Conservation (phyloP, 1,140 invertebrate species). For the Polypedilum pembai region DNA sequence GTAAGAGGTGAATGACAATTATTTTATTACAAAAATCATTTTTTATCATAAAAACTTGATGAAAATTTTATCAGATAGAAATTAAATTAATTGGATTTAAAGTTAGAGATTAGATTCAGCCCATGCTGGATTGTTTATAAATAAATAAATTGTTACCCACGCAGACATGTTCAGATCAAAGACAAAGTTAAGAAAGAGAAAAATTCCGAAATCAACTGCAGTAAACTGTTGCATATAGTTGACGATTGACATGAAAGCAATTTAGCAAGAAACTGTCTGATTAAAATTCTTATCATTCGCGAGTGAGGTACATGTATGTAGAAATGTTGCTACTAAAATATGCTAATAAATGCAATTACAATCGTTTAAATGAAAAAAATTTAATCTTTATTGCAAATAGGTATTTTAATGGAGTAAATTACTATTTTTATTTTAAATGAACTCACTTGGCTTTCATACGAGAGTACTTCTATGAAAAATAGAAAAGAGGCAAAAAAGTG, state of each 20-base stretch:
- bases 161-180: background rate
- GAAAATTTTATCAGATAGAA: too few species aligned
- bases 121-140: too few species aligned
- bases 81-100: too few species aligned
- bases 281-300: slow-evolving; percentile 25
- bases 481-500: background rate
- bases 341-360: too few species aligned
- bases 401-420: slow-evolving; percentile 7
- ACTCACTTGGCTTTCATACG: too few species aligned
- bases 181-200: background rate
- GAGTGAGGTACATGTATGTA: too few species aligned
- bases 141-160: background rate
- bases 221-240: background rate
- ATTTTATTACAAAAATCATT: too few species aligned
- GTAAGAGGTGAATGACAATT: too few species aligned
- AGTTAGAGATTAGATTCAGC: too few species aligned
- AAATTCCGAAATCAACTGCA: background rate
- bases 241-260: background rate
- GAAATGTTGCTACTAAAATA: too few species aligned
- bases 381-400: background rate
- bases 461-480: too few species aligned
- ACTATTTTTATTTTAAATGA: background rate
- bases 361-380: background rate
- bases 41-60: too few species aligned
- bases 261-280: slow-evolving; percentile 15